phyloP scores from a whole-genome alignment of 2,113 vertebrate genomes.

The Hyaena hyaena region DNA sequence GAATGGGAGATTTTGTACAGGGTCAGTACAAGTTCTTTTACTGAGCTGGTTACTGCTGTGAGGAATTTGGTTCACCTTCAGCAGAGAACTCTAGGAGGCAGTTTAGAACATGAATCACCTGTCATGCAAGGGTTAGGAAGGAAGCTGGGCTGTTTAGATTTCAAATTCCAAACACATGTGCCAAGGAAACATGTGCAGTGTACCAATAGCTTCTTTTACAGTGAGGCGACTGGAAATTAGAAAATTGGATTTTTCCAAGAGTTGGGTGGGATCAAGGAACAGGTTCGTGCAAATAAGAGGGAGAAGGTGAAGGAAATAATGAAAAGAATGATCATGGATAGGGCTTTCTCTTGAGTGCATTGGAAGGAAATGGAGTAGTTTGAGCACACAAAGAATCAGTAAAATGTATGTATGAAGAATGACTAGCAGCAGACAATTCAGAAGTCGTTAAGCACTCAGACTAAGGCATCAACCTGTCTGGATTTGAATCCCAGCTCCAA shows the following conservation, averaged over 20 bases:
- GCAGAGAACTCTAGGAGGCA: not conserved
- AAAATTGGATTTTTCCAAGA: not conserved
- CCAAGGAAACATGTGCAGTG: not conserved
- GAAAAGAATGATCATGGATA: not conserved
- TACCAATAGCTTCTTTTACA: not conserved
- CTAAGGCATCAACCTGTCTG: not conserved
- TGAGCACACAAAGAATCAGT: not conserved
- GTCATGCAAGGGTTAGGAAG: not conserved
- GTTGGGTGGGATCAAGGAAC: not conserved
- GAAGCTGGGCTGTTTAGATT: not conserved
- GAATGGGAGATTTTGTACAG: not conserved
- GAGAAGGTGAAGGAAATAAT: not conserved
- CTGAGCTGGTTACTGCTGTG: not conserved
- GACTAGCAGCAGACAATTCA: not conserved
- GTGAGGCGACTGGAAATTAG: not conserved
- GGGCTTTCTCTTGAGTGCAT: not conserved
- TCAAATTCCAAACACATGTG: not conserved
- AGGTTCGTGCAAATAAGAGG: not conserved
- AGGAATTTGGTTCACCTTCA: not conserved
- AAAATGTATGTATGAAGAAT: not conserved
- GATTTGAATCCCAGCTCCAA: not conserved
- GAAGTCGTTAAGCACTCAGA: not conserved
- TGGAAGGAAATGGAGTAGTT: not conserved
- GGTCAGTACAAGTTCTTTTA: not conserved
- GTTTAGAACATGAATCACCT: not conserved